These are phyloP conservation scores for Ametastegia equiseti DNA, from an alignment of 2,888 invertebrate species.

Conservation along the genomic window DNA sequence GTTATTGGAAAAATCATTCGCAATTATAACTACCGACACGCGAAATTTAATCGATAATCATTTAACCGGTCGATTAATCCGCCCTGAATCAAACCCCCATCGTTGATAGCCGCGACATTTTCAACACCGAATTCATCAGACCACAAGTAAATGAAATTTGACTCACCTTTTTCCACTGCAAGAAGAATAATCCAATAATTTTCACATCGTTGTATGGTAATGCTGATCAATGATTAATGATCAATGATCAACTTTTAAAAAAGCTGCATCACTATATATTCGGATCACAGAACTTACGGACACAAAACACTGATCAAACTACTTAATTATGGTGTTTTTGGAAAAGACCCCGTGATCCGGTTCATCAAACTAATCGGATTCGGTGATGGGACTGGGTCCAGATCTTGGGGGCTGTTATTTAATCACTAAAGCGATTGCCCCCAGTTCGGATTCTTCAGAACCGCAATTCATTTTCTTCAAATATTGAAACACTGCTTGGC, in stretches of 20 bases:
- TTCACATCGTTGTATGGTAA: no score
- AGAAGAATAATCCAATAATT: no score
- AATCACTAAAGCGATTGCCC: not conserved
- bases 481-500: not conserved
- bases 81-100: no score
- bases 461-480: not conserved
- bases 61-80: not conserved
- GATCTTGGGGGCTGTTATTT: not conserved
- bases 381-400: not conserved
- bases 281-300: no score
- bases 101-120: no score
- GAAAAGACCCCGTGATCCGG: not conserved
- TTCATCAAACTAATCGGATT: not conserved
- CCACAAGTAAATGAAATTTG: no score
- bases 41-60: conserved; percentile 3
- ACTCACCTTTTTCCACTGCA: no score
- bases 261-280: no score
- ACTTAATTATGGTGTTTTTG: not conserved
- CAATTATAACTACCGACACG: conserved; percentile 26
- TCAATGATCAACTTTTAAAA: no score
- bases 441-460: not conserved
- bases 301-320: no score
- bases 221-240: no score
- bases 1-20: conserved; percentile 35
- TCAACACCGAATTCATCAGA: no score